phyloP scores from a whole-genome alignment of 2,797 vertebrate genomes.

The Peromyscus aztecus region DNA sequence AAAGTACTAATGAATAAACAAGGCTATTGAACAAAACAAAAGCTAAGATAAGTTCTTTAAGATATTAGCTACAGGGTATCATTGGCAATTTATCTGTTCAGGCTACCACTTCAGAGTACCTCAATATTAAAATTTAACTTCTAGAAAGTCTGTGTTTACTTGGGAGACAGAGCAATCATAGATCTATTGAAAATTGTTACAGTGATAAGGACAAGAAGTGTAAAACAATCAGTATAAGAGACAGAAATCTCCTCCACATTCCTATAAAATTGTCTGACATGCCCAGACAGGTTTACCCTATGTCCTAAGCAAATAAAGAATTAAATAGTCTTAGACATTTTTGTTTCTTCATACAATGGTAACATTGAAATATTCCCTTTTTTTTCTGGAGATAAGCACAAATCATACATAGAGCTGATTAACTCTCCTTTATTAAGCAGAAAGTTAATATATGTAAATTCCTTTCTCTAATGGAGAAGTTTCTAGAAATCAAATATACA shows the following conservation, averaged over 20 bases:
- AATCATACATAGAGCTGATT: background rate
- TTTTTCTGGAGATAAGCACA: background rate
- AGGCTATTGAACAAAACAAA: background rate
- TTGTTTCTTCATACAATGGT: background rate
- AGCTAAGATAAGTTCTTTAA: background rate
- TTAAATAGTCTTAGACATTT: background rate
- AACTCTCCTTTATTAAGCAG: background rate
- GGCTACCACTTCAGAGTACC: background rate
- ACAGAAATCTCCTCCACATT: background rate
- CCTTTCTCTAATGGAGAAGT: background rate
- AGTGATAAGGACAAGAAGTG: background rate
- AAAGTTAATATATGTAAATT: background rate
- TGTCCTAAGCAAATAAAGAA: background rate
- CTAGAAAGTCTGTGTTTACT: conserved; percentile 22
- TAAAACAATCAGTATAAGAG: background rate
- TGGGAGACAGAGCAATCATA: background rate
- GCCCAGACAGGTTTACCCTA: background rate
- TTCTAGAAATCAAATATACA: background rate
- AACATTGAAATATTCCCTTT: background rate
- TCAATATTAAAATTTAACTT: background rate
- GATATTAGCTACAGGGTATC: background rate
- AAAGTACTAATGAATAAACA: background rate
- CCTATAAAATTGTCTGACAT: background rate
- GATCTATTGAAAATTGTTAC: background rate
- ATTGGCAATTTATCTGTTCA: background rate